Evolutionary conservation across 2,113 vertebrate species (phyloP).

Genomic region (Hassar affinis): DNA sequence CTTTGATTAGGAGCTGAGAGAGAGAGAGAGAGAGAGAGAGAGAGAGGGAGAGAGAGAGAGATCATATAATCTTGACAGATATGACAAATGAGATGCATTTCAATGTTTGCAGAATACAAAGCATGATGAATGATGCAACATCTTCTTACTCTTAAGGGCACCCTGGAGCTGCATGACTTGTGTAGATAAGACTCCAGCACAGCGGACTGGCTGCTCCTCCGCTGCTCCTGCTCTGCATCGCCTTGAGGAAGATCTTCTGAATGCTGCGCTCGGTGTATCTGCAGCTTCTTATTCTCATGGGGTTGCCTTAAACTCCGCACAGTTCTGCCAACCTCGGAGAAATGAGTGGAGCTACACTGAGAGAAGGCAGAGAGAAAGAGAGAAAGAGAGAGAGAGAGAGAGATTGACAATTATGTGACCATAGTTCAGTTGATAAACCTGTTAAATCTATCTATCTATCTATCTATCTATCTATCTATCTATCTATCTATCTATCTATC

Average conservation of each 20-base stretch:
- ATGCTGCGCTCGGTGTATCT: conserved; percentile 53
- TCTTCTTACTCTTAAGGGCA: conserved; percentile 70
- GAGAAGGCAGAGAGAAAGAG: background rate
- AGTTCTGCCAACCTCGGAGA: conserved; percentile 54
- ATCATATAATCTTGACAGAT: background rate
- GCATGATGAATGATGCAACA: background rate
- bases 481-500: too few species aligned
- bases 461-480: too few species aligned
- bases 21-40: conserved; percentile 34
- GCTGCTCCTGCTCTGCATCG: conserved; percentile 31
- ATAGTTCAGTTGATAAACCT: background rate
- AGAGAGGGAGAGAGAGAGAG: background rate
- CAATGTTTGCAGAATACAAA: background rate
- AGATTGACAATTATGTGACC: background rate
- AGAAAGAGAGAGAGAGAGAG: too few species aligned
- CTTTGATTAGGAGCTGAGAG: conserved; percentile 77
- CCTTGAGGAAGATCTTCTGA: conserved; percentile 51
- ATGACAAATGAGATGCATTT: background rate
- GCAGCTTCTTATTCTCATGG: conserved; percentile 60
- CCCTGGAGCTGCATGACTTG: conserved; percentile 60
- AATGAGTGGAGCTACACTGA: conserved; percentile 67
- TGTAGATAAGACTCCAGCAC: conserved; percentile 40
- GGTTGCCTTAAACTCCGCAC: conserved; percentile 51
- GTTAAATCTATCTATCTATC: too few species aligned
- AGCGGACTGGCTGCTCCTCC: conserved; percentile 35